Conservation (phyloP, 2,888 invertebrate genomes). For the Conus canariensis region DNA sequence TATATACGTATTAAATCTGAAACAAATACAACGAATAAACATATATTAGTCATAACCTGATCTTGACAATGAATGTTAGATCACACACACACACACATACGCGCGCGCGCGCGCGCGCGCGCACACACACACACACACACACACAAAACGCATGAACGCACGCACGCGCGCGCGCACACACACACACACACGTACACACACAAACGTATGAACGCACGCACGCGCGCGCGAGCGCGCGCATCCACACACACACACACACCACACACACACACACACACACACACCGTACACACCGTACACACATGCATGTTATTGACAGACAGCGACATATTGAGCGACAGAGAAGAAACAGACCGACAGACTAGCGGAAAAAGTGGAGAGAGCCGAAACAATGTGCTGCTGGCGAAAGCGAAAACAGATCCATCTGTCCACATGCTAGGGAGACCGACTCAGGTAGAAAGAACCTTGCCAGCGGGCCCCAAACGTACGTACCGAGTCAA, state of each 20-base stretch:
- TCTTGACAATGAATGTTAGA: too few relatives aligned
- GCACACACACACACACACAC: constrained; percentile 1
- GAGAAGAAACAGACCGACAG: constrained; percentile 18
- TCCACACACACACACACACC: background rate
- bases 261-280: background rate
- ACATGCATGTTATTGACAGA: background rate
- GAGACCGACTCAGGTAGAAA: too few relatives aligned
- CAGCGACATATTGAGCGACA: background rate
- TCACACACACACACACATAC: background rate
- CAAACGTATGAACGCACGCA: too few relatives aligned
- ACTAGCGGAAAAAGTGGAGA: background rate
- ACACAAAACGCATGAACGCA: background rate
- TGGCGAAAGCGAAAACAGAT: too few relatives aligned
- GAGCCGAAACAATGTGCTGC: background rate
- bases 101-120: background rate
- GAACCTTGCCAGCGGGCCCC: too few relatives aligned
- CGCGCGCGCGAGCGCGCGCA: too few relatives aligned
- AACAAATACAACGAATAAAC: too few relatives aligned
- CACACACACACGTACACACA: too few relatives aligned
- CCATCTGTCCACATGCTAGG: too few relatives aligned
- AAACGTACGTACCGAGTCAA: too few relatives aligned
- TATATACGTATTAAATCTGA: too few relatives aligned
- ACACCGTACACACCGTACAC: background rate
- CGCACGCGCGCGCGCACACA: background rate
- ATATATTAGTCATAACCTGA: too few relatives aligned